Evolutionary conservation across 2,888 invertebrate species (phyloP).

Genomic region (Caenorhabditis panamensis): DNA sequence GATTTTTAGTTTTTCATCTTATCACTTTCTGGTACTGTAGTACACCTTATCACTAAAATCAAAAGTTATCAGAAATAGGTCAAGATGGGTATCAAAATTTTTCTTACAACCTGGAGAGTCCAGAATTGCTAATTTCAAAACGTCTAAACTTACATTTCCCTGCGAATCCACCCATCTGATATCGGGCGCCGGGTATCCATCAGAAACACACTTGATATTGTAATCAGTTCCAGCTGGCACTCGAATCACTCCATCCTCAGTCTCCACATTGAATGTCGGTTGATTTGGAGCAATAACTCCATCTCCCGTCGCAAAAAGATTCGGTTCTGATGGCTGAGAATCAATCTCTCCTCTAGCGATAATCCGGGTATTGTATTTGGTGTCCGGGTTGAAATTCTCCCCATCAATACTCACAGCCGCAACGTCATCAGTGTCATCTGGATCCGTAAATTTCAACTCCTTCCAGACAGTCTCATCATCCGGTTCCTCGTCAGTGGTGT

Average conservation of each 20-base stretch:
- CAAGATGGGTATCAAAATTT: no score
- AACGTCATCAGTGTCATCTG: constrained; percentile 70
- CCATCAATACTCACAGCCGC: constrained; percentile 76
- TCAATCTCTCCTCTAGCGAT: constrained; percentile 79
- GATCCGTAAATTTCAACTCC: constrained; percentile 75
- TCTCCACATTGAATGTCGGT: constrained; percentile 78
- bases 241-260: constrained; percentile 74
- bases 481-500: constrained; percentile 78
- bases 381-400: constrained; percentile 80
- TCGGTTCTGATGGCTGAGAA: constrained; percentile 72
- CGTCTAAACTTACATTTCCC: constrained; percentile 72
- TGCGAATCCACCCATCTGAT: constrained; percentile 79
- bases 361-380: constrained; percentile 77
- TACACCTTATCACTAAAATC: no score
- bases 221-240: constrained; percentile 79
- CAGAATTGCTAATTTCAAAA: no score
- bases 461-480: constrained; percentile 79
- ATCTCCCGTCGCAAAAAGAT: constrained; percentile 75
- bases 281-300: constrained; percentile 78
- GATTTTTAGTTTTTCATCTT: no score
- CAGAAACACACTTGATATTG: constrained; percentile 73
- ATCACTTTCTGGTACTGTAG: no score
- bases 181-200: constrained; percentile 78
- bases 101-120: no score
- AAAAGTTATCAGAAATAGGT: no score